These are phyloP conservation scores for Thereva unica DNA, from an alignment of 2,888 invertebrate genomes.

Conservation along the genomic window DNA sequence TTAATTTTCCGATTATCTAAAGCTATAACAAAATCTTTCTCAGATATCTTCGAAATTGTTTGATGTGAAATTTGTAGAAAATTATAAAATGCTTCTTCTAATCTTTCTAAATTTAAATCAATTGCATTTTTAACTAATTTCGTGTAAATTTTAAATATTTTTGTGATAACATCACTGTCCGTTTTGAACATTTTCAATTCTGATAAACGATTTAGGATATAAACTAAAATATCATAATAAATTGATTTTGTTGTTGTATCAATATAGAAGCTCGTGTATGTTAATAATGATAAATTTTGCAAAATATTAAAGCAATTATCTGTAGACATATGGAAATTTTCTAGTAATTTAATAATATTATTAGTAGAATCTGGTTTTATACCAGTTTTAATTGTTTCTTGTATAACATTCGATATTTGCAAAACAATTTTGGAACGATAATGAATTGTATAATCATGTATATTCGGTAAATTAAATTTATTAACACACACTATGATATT, in stretches of 20 bases:
- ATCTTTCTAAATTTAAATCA: constrained; percentile 59
- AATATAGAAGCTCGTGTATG: constrained; percentile 52
- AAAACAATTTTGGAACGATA: constrained; percentile 53
- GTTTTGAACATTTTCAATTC: constrained; percentile 48
- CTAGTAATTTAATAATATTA: constrained; percentile 36
- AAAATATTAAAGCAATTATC: constrained; percentile 51
- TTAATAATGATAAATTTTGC: constrained; percentile 52
- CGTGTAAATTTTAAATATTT: constrained; percentile 58
- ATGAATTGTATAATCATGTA: constrained; percentile 47
- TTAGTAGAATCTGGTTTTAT: constrained; percentile 44
- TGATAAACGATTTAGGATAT: constrained; percentile 60
- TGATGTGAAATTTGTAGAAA: constrained; percentile 69
- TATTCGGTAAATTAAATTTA: constrained; percentile 43
- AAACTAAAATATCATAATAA: constrained; percentile 61
- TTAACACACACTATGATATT: constrained; percentile 49
- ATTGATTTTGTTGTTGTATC: constrained; percentile 53
- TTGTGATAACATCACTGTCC: constrained; percentile 54
- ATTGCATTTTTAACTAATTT: constrained; percentile 57
- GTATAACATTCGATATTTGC: constrained; percentile 37
- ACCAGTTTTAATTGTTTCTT: neutral
- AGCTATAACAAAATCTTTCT: constrained; percentile 62
- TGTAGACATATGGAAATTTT: constrained; percentile 41
- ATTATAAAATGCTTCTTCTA: constrained; percentile 62
- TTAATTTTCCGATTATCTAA: constrained; percentile 61
- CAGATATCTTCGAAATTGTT: constrained; percentile 60